Conservation (phyloP, 2,888 invertebrate genomes). For the Thalpophila matura region DNA sequence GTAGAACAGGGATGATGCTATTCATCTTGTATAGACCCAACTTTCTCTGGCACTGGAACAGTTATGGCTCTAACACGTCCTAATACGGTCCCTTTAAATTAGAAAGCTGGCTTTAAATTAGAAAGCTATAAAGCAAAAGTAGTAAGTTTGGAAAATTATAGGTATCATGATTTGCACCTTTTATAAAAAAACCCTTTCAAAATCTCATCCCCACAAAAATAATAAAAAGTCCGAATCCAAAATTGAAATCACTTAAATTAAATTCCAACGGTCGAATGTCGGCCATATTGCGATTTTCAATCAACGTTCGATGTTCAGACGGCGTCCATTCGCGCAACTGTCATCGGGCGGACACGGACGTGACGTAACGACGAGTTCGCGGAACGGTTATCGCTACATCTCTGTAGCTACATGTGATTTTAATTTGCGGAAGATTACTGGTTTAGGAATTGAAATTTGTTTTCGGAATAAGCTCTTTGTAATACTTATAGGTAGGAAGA, state of each 20-base stretch:
- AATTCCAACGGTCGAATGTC: constrained; percentile 51
- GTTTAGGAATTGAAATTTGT: constrained; percentile 42
- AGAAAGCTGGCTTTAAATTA: too few relatives aligned
- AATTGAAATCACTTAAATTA: constrained; percentile 50
- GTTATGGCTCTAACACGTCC: too few relatives aligned
- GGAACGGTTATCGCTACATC: constrained; percentile 60
- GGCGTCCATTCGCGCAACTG: constrained; percentile 61
- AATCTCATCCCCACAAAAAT: neutral
- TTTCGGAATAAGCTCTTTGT: constrained; percentile 37
- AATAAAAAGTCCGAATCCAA: constrained; percentile 20
- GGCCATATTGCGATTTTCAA: constrained; percentile 62
- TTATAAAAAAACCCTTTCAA: neutral
- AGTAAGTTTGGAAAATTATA: too few relatives aligned
- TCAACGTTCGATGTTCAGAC: constrained; percentile 65
- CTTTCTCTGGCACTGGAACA: too few relatives aligned
- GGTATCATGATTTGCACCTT: neutral
- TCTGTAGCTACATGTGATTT: constrained; percentile 54
- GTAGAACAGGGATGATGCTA: too few relatives aligned
- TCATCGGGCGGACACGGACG: constrained; percentile 62
- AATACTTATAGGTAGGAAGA: neutral
- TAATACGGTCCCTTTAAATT: too few relatives aligned
- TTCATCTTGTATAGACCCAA: too few relatives aligned
- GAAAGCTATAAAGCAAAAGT: too few relatives aligned
- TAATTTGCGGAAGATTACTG: constrained; percentile 51
- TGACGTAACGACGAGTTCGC: constrained; percentile 58